A percentile compares a stretch with the other conserved stretches of the same genome.
Conservation (phyloP, 2,797 vertebrate species). For the Macropus fuliginosus region DNA sequence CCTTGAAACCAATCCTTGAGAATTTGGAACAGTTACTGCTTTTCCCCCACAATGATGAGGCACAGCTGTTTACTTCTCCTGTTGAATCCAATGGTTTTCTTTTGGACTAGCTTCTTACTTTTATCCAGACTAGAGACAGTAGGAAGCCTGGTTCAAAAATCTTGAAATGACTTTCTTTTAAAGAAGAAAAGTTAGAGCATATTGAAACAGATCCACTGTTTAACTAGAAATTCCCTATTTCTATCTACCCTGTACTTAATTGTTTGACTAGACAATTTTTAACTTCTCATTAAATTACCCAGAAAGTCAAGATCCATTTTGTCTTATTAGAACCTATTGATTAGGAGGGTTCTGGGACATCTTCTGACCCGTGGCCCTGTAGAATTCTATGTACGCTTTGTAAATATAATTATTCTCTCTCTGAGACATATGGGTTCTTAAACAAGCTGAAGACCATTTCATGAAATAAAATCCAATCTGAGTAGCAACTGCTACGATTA, state of each 20-base stretch:
- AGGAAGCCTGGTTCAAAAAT: constrained; percentile 62
- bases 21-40: constrained; percentile 64
- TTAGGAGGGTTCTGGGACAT: constrained; percentile 72
- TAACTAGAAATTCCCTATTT: constrained; percentile 71
- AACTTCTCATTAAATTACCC: constrained; percentile 62
- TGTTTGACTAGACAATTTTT: constrained; percentile 69
- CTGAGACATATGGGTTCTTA: constrained; percentile 52
- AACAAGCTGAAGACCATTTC: constrained; percentile 65
- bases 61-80: constrained; percentile 52
- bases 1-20: constrained; percentile 74
- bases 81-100: constrained; percentile 47
- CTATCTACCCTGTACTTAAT: constrained; percentile 71
- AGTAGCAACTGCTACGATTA: constrained; percentile 3
- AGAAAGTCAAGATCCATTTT: constrained; percentile 65
- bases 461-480: constrained; percentile 9
- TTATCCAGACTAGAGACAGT: constrained; percentile 58
- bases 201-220: constrained; percentile 76
- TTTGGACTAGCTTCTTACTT: constrained; percentile 31
- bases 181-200: constrained; percentile 71
- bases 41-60: constrained; percentile 21
- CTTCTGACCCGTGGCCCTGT: constrained; percentile 61
- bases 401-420: constrained; percentile 71
- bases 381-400: constrained; percentile 70
- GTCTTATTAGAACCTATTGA: constrained; percentile 75
- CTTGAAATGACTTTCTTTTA: constrained; percentile 64